Evolutionary conservation across 2,797 vertebrate species (phyloP).

Genomic region (Columba guinea): DNA sequence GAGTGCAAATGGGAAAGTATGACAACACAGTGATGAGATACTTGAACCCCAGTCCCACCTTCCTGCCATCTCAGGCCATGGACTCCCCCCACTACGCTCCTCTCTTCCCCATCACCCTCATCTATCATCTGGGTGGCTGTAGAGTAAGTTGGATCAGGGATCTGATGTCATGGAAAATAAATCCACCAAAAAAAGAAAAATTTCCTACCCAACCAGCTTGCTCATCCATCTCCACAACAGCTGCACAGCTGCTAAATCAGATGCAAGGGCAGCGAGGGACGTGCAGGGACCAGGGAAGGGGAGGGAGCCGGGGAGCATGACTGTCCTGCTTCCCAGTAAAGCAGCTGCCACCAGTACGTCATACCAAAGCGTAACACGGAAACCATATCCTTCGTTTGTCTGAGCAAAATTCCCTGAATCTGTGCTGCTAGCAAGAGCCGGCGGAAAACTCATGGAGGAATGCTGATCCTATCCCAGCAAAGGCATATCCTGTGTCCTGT

Average conservation of each 20-base stretch:
- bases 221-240: neutral
- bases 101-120: neutral
- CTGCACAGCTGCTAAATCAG: constrained; percentile 10
- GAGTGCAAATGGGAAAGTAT: neutral
- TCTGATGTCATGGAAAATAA: neutral
- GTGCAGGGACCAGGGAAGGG: neutral
- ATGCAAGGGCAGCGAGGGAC: neutral
- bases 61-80: neutral
- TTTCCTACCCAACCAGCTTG: neutral
- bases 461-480: neutral
- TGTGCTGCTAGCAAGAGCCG: rapidly evolving
- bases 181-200: neutral
- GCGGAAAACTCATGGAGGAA: neutral
- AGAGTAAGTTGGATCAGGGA: neutral
- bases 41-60: neutral
- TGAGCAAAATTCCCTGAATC: constrained; percentile 34
- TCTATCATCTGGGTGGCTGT: neutral
- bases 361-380: rapidly evolving
- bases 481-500: neutral
- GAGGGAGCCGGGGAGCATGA: neutral
- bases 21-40: neutral
- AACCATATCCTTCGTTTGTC: neutral
- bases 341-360: neutral
- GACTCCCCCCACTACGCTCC: neutral
- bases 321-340: neutral